phyloP scores from a whole-genome alignment of 2,888 invertebrate species.

The Oligia strigilis region DNA sequence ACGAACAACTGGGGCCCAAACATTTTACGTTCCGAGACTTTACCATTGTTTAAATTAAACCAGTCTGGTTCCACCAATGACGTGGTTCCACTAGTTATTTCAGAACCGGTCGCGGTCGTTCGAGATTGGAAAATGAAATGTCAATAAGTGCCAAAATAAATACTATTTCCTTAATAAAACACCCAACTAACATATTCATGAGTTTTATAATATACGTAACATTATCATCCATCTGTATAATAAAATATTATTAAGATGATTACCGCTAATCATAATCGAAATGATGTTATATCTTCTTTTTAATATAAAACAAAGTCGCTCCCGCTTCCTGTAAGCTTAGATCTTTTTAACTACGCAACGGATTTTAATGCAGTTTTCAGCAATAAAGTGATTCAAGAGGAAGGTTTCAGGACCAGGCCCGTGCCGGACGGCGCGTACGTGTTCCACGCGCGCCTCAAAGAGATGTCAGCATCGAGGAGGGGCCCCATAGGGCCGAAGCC shows the following conservation, averaged over 20 bases:
- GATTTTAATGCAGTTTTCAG: too few species aligned
- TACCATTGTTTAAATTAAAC: slow-evolving; percentile 45
- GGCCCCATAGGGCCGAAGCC: too few species aligned
- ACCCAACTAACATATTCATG: slow-evolving; percentile 43
- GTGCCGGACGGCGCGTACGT: too few species aligned
- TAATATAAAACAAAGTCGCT: too few species aligned
- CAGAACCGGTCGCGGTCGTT: slow-evolving; percentile 71
- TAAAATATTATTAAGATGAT: slow-evolving; percentile 23
- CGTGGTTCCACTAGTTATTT: slow-evolving; percentile 55
- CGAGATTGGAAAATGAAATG: slow-evolving; percentile 68
- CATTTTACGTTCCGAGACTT: slow-evolving; percentile 49
- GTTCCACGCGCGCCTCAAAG: too few species aligned
- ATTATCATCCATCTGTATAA: slow-evolving; percentile 19
- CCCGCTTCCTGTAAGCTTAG: too few species aligned
- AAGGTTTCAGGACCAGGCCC: too few species aligned
- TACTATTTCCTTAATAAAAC: slow-evolving; percentile 64
- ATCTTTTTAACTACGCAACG: too few species aligned
- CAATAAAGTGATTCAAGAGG: too few species aligned
- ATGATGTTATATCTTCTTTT: neutral
- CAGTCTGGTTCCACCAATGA: slow-evolving; percentile 51
- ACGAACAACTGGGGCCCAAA: slow-evolving; percentile 53
- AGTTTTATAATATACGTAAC: slow-evolving; percentile 6
- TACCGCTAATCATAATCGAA: slow-evolving; percentile 18
- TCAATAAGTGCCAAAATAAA: slow-evolving; percentile 64
- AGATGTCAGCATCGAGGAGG: too few species aligned